Evolutionary conservation across 2,888 invertebrate genomes (phyloP), one percentile per base, ranked within the genome.

Genomic region (Epistrophe grossulariae): DNA sequence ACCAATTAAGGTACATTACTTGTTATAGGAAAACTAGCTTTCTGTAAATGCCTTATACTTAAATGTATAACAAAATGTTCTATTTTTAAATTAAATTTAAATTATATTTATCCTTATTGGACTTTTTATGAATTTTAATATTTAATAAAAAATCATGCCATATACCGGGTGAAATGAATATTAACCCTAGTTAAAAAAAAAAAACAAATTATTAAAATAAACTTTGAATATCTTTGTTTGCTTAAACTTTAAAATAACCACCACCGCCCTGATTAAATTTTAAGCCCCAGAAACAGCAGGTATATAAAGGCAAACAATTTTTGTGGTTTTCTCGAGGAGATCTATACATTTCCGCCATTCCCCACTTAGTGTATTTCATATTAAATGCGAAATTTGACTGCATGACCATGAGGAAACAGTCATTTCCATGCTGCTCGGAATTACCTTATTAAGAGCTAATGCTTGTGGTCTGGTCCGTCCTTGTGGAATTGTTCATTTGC

Each of bases 391-490:
- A 60, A 62, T 43, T 24, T 15, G 8, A 28, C 28, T 24, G n/a
- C 45, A 45, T 45, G 17, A 35, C 35, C 35, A 35, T 7, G 11
- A 45, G 40, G 45, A 64, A 64, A 40, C 43, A 64, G n/a, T 13
- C 38, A 64, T 64, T 40, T 24, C 28, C 24, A 19, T 55, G 35
- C 64, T 71, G 31, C 79, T 43, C n/a, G 55, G 72, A 79, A 64
- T 79, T 64, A 62, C 64, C 79, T 72, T 72, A 79, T 79, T 79
- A 79, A 79, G 79, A 50, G 52, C 68, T 66, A 80, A 80, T 68
- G 68, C 50, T 80, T 40, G 74, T 68, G 80, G 80, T 45, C 24
- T 24, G 24, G 1, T 24, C 24, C 24, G 24, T 24, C 74, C 68
- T 68, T 19, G 43, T 68, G 60, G 52, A 50, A 68, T 72, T 79